Base-by-base conservation (phyloP, 2,888 invertebrate genomes). In the Amblyjoppa fuscipennis region DNA sequence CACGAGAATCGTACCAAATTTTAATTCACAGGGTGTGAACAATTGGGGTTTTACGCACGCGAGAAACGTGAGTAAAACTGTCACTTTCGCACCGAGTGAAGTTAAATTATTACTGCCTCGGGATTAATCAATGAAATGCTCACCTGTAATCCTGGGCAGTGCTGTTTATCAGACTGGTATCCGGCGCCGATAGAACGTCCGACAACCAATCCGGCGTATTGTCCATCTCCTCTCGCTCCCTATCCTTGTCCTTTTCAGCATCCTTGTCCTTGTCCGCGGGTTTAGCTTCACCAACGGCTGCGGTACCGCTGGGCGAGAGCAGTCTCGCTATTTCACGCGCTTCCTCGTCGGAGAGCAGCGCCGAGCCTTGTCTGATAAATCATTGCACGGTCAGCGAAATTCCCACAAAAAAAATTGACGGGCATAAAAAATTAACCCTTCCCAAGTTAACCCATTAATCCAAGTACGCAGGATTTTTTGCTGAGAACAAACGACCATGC, bases 311-410 rank as follows among this genome's bases (percentile, higher is more conserved):
- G 13, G 97, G 96, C 88, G 97, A 97, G 91, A 98, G 94, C 93
- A 98, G 96, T 92, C 97, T 96, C 89, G 97, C 97, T 89, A 98
- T 97, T 95, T 98, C 98, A 94, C 97, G 97, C 89, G 98, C 98
- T 94, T 98, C 98, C 95, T 98, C 98, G 94, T 98, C 98, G 85
- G 98, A 97, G 92, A 98, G 95, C 92, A 98, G 95, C 93, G 96
- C 96, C 94, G 92, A 91, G 76, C 97, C 97, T 96, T 97, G 97
- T 94, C 97, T 97, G 95, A 87, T 90, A 90, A 9, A 64, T 16
- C 16, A 41, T 61, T 11, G 2, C 34, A n/a, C 51, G 13, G 34
- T 71, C 49, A 73, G 6, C 38, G 3, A 6, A 61, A 16, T n/a
- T 11, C 25, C 0, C 25, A 34, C 3, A 0, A 7, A 64, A 28